Evolutionary conservation across 2,888 invertebrate species (phyloP), one percentile per base, ranked within the genome.

Genomic region (Anoplius nigerrimus): DNA sequence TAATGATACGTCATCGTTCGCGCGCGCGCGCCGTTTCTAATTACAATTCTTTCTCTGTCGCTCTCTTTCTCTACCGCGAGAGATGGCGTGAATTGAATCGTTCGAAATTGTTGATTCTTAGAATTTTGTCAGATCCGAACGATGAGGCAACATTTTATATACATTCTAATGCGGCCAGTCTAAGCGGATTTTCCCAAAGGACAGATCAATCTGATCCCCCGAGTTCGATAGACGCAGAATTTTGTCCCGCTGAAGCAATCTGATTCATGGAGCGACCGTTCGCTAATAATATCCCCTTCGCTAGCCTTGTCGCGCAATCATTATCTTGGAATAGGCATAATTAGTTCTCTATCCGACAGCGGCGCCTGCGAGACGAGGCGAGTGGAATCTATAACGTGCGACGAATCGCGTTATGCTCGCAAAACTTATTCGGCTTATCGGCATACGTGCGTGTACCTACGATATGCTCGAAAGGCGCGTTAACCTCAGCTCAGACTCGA

Each of bases 301-400:
- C 27, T 57, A 43, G n/a, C 58, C 13, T 27, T 46, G 70, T 66
- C 63, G 42, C 62, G 54, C 52, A 70, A 61, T 66, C 21, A 54
- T 66, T 72, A 72, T 70, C 66, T 62, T 27, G 22, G 54, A 67
- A 70, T 64, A 64, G 22, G 60, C 61, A 66, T 70, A 72, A 72
- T 72, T 70, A 70, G 63, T 70, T 70, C 63, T 61, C 53, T 70
- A 70, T 72, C 70, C 63, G 58, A 69, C 59, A 66, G 66, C 53
- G 72, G 72, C 71, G 71, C 71, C 67, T 71, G 27, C 55, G 43
- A 68, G 68, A 66, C 69, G 58, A 62, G 57, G 15, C 46, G 53
- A 48, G 24, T 16, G 16, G 48, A 48, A 48, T 18, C n/a, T 48
- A 16, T 48, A 48, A 48, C n/a, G 16, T 13, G 48, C 48, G 48